Conservation (phyloP, 1,140 invertebrate genomes). For the Asobara japonica region DNA sequence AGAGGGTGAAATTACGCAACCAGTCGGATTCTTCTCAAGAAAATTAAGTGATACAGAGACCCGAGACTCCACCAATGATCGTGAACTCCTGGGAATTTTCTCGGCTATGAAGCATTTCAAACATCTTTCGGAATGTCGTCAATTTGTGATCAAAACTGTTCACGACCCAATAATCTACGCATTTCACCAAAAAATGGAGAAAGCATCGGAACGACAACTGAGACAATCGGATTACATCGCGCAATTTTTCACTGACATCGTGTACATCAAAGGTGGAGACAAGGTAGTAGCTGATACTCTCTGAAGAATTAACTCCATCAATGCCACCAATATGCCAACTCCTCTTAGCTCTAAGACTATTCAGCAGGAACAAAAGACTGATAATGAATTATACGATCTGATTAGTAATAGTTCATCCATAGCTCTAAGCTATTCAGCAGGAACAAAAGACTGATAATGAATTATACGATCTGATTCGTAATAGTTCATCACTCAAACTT, state of each 20-base stretch:
- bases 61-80: too few relatives aligned
- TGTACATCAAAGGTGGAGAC: constrained; percentile 41
- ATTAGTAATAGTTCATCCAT: constrained; percentile 25
- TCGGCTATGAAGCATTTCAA: constrained; percentile 57
- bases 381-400: neutral
- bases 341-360: constrained; percentile 27
- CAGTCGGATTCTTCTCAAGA: constrained; percentile 55
- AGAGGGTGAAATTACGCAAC: constrained; percentile 39
- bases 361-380: constrained; percentile 29
- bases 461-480: constrained; percentile 22
- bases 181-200: constrained; percentile 42
- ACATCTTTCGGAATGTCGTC: constrained; percentile 57
- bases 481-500: constrained; percentile 19
- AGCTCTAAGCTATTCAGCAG: too few relatives aligned
- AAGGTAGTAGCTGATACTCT: constrained; percentile 50
- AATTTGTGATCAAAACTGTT: constrained; percentile 53
- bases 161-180: constrained; percentile 56
- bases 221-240: constrained; percentile 44
- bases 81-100: constrained; percentile 64
- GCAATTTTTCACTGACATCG: constrained; percentile 47
- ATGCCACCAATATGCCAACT: constrained; percentile 21
- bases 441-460: constrained; percentile 35
- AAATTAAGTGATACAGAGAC: constrained; percentile 52
- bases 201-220: constrained; percentile 28
- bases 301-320: constrained; percentile 38